Conservation (phyloP, 1,140 invertebrate species). For the Melipona quadrifasciata region DNA sequence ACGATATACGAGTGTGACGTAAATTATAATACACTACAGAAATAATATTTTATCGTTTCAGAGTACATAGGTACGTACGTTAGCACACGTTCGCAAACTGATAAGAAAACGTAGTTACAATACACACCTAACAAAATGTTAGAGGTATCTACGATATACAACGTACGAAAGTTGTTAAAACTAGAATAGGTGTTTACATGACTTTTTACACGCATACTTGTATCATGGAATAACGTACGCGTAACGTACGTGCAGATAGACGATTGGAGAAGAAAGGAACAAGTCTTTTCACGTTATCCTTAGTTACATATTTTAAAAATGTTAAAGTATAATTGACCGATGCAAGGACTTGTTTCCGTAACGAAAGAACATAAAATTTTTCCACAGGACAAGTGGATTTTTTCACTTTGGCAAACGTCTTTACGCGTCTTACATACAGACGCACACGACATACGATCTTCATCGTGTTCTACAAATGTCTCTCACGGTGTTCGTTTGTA, state of each 20-base stretch:
- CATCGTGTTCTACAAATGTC: background rate
- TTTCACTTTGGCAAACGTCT: background rate
- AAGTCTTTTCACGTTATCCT: background rate
- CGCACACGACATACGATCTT: background rate
- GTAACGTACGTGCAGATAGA: background rate
- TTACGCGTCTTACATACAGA: background rate
- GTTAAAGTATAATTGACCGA: background rate
- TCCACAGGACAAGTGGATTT: background rate
- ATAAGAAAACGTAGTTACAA: background rate
- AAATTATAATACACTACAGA: background rate
- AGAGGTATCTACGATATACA: no score
- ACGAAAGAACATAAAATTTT: background rate
- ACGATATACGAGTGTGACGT: background rate
- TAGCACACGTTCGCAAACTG: background rate
- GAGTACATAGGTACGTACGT: background rate
- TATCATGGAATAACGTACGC: background rate
- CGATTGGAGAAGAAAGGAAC: no score
- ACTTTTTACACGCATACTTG: background rate
- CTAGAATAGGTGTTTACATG: background rate
- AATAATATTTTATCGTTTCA: background rate
- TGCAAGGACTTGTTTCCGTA: no score
- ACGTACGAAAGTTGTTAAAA: no score
- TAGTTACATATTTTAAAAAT: background rate
- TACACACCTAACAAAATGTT: no score
- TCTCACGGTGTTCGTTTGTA: background rate